Evolutionary conservation across 2,113 vertebrate genomes (phyloP), one percentile per base, ranked within the genome.

Genomic region (Cromileptes altivelis): DNA sequence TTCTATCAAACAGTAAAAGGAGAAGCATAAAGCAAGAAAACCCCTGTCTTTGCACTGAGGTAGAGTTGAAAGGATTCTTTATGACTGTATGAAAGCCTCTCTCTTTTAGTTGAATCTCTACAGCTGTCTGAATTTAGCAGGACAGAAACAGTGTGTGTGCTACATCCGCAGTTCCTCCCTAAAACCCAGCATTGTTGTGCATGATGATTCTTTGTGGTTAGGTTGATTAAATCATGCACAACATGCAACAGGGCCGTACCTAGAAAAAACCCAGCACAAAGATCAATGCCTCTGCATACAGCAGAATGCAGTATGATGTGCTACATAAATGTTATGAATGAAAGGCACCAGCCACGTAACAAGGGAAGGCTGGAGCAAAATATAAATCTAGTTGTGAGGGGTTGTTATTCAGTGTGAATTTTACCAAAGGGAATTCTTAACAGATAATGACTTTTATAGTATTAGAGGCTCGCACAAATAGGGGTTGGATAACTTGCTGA

Each of bases 221-320:
- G 9, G n/a, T 25, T 42, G 40, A 64, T 80, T 56, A 23, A 64
- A 64, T 80, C n/a, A 42, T 50, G 12, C n/a, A 42, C 13, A 18
- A 33, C 12, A 15, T 42, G 23, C 0, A 0, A 6, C 6, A 15
- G n/a, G 3, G 21, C 14, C 18, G 10, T 23, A 6, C 30, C 4
- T 30, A 30, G 30, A 30, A n/a, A 30, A 19, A 5, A 15, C 11
- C 40, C 58, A 52, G 33, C 52, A 52, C 14, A 78, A 67, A 62
- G 37, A 55, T 61, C 23, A 5, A 0, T 27, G 45, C 18, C 17
- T 15, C 12, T 61, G 14, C 49, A 13, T 8, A 50, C 19, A 33
- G 47, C 40, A 42, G 61, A 40, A 56, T 40, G 13, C n/a, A 17
- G 42, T 7, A 8, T 42, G 17, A 57, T 21, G 23, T 12, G 6